Percentiles rank a stretch among this genome's conserved stretches.
These are phyloP conservation scores for Danionella cerebrum DNA, from an alignment of 2,113 vertebrate species.

Conservation along the genomic window DNA sequence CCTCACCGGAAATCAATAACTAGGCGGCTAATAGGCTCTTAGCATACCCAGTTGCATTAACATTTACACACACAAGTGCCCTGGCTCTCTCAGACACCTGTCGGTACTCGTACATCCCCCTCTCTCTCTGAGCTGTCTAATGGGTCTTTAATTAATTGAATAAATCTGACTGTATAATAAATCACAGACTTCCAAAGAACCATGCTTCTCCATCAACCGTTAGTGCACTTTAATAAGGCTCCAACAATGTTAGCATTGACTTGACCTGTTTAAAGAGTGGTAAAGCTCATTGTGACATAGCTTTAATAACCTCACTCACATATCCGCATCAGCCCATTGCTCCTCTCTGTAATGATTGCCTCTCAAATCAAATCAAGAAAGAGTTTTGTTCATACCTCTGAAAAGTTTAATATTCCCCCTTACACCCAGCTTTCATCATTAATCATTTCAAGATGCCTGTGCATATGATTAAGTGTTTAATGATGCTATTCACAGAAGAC, in stretches of 20 bases:
- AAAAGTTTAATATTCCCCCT: background rate
- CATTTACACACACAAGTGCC: background rate
- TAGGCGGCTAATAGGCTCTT: slow-evolving; percentile 6
- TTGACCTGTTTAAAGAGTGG: slow-evolving; percentile 2
- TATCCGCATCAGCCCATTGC: slow-evolving; percentile 31
- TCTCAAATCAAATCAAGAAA: slow-evolving; percentile 35
- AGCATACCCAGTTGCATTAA: slow-evolving; percentile 9
- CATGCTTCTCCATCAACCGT: slow-evolving; percentile 23
- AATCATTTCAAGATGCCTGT: slow-evolving; percentile 13
- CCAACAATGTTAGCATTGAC: slow-evolving; percentile 39
- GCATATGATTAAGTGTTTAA: slow-evolving; percentile 15
- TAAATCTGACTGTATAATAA: slow-evolving; percentile 28
- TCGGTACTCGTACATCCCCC: background rate
- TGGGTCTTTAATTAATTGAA: slow-evolving; percentile 35
- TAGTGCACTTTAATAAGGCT: slow-evolving; percentile 31
- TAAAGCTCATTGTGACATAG: slow-evolving; percentile 21
- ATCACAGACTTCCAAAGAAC: slow-evolving; percentile 21
- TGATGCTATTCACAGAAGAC: background rate
- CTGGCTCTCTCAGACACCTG: background rate
- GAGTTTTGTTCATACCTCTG: slow-evolving; percentile 25
- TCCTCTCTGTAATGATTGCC: slow-evolving; percentile 29
- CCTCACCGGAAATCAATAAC: slow-evolving; percentile 15
- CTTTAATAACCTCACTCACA: slow-evolving; percentile 25
- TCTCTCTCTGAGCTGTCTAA: slow-evolving; percentile 18
- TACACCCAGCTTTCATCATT: background rate